Conservation (phyloP, 2,888 invertebrate species). For the Bembecia ichneumoniformis region DNA sequence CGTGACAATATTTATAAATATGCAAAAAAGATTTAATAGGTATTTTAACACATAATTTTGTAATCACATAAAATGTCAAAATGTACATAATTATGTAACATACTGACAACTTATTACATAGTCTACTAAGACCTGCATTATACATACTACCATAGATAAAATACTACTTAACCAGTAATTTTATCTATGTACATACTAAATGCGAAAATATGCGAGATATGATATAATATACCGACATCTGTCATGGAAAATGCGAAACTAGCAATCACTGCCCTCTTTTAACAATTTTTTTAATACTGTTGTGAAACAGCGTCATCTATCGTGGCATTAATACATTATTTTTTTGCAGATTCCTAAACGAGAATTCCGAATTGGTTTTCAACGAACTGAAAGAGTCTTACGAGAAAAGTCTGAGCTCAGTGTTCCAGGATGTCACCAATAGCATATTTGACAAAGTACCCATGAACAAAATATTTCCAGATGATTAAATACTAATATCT, state of each 20-base stretch:
- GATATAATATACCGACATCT: neutral
- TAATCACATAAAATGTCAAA: too few species aligned
- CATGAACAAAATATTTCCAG: conserved; percentile 75
- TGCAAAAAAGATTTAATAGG: too few species aligned
- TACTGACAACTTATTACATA: too few species aligned
- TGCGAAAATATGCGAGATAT: too few species aligned
- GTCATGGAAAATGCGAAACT: neutral
- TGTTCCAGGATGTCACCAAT: conserved; percentile 77
- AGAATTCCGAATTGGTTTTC: conserved; percentile 77
- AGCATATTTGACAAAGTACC: conserved; percentile 79
- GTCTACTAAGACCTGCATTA: too few species aligned
- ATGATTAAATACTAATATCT: conserved; percentile 19
- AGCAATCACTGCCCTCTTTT: neutral
- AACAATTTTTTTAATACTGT: neutral
- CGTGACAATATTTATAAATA: too few species aligned
- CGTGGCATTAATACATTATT: neutral
- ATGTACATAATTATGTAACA: too few species aligned
- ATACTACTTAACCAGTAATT: too few species aligned
- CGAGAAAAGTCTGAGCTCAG: conserved; percentile 76
- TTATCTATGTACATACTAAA: too few species aligned
- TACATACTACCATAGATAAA: too few species aligned
- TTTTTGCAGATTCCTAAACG: conserved; percentile 73
- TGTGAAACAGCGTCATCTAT: neutral
- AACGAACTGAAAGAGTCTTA: conserved; percentile 78
- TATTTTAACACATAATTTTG: too few species aligned